These are phyloP conservation scores for Paratrypauchen microcephalus DNA, from an alignment of 2,797 vertebrate species.

Conservation along the genomic window DNA sequence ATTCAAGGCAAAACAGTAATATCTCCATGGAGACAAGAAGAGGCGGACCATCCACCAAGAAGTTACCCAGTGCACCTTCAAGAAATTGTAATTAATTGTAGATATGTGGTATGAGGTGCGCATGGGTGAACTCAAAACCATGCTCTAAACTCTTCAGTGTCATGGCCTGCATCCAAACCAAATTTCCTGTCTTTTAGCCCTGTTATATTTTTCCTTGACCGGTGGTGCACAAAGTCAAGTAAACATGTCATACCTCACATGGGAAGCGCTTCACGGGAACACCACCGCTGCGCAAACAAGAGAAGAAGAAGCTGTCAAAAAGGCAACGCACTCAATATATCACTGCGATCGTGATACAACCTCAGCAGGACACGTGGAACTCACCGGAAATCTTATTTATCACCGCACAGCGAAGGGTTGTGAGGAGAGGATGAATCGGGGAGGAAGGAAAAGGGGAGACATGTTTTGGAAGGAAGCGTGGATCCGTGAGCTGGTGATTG, in stretches of 20 bases:
- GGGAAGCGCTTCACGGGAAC: slow-evolving; percentile 24
- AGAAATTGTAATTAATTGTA: neutral
- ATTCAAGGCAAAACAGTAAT: no score
- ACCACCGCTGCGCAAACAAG: slow-evolving; percentile 16
- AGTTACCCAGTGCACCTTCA: no score
- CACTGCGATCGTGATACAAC: slow-evolving; percentile 51
- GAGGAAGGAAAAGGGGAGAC: slow-evolving; percentile 20
- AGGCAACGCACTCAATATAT: slow-evolving; percentile 55
- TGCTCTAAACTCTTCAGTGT: neutral
- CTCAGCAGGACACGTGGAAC: slow-evolving; percentile 46
- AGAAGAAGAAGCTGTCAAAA: slow-evolving; percentile 56
- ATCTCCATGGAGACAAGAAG: no score
- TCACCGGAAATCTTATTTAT: slow-evolving; percentile 62
- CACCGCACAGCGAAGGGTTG: slow-evolving; percentile 55
- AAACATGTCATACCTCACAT: slow-evolving; percentile 22
- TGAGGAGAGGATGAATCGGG: slow-evolving; percentile 12
- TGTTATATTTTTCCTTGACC: slow-evolving; percentile 7
- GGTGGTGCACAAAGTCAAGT: slow-evolving; percentile 17
- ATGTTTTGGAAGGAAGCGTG: slow-evolving; percentile 47
- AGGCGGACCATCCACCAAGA: no score
- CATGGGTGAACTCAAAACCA: neutral
- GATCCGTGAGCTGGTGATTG: slow-evolving; percentile 64
- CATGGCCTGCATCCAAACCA: neutral
- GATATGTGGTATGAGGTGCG: no score
- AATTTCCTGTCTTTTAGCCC: slow-evolving; percentile 2